Conservation (phyloP, 2,113 vertebrate genomes). For the Brienomyrus brachyistius region DNA sequence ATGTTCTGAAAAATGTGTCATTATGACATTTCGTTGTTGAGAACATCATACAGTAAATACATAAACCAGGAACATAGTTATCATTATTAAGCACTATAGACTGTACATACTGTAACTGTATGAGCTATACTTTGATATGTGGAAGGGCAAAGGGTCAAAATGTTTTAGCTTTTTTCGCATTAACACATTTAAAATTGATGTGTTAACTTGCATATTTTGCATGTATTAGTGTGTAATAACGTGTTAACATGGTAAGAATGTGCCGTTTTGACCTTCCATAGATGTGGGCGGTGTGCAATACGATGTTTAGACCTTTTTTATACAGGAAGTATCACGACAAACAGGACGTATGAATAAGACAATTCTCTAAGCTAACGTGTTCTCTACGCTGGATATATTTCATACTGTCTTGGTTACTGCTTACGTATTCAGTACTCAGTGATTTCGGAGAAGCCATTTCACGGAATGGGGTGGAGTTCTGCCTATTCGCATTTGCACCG, state of each 20-base stretch:
- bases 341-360: not conserved
- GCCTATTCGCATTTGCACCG: not conserved
- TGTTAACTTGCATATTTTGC: too few relatives aligned
- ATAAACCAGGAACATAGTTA: too few relatives aligned
- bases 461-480: not conserved
- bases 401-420: not conserved
- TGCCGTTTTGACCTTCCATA: not conserved
- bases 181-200: too few relatives aligned
- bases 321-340: not conserved
- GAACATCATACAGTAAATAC: too few relatives aligned
- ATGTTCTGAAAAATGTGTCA: not conserved
- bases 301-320: not conserved
- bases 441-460: not conserved
- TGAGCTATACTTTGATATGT: too few relatives aligned
- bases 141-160: too few relatives aligned
- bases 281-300: not conserved
- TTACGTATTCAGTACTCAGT: not conserved
- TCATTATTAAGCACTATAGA: too few relatives aligned
- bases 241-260: not conserved
- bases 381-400: not conserved
- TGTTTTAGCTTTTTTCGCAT: too few relatives aligned
- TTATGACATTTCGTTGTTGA: not conserved
- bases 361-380: not conserved
- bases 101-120: too few relatives aligned
- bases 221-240: not conserved